Conservation (phyloP, 2,888 invertebrate genomes). For the Cephus pulcher region DNA sequence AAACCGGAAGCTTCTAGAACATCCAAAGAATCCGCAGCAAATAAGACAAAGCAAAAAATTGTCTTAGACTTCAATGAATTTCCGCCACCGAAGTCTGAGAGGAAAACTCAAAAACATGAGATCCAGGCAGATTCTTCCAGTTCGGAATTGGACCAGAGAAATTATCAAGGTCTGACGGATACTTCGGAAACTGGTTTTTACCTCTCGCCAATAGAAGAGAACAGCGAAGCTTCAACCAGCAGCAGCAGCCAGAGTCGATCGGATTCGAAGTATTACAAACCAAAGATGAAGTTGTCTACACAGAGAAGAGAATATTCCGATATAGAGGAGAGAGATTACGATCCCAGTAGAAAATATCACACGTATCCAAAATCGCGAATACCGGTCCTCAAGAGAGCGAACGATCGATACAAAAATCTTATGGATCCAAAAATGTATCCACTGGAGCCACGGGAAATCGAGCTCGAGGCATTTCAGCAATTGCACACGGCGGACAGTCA, state of each 20-base stretch:
- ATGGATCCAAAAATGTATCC: slow-evolving; percentile 67
- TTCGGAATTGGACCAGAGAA: slow-evolving; percentile 20
- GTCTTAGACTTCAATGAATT: slow-evolving; percentile 52
- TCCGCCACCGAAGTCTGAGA: slow-evolving; percentile 37
- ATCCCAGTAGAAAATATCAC: slow-evolving; percentile 64
- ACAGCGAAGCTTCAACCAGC: slow-evolving; percentile 69
- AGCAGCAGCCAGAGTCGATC: slow-evolving; percentile 61
- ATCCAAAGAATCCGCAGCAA: slow-evolving; percentile 7
- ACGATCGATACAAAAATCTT: slow-evolving; percentile 46
- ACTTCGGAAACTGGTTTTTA: slow-evolving; percentile 48
- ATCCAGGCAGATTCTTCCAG: slow-evolving; percentile 10
- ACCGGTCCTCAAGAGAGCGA: slow-evolving; percentile 52
- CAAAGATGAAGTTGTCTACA: slow-evolving; percentile 9
- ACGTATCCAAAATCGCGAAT: slow-evolving; percentile 70
- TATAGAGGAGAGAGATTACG: slow-evolving; percentile 22
- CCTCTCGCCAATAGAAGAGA: slow-evolving; percentile 72
- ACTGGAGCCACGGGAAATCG: slow-evolving; percentile 72
- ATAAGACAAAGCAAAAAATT: slow-evolving; percentile 30
- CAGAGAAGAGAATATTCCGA: slow-evolving; percentile 15
- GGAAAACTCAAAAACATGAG: neutral
- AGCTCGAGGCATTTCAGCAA: slow-evolving; percentile 70
- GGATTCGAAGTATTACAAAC: slow-evolving; percentile 20
- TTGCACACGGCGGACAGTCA: slow-evolving; percentile 73
- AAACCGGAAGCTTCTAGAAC: neutral
- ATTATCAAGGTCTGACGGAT: slow-evolving; percentile 29